Base-by-base conservation (phyloP, 2,888 invertebrate species). In the Strigamia transsilvanica region DNA sequence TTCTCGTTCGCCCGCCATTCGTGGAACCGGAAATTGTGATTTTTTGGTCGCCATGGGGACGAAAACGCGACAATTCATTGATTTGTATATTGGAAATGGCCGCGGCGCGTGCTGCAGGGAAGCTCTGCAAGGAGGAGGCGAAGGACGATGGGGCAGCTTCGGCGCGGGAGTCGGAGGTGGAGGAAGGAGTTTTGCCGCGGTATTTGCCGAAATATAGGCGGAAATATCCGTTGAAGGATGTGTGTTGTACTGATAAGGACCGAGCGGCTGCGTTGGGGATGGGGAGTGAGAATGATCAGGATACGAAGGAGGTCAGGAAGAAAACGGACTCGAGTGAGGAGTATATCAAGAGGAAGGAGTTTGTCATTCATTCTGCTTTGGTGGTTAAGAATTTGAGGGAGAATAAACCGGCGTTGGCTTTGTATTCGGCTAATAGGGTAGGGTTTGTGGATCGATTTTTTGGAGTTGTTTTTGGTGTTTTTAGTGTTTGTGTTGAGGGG, bases 211-310 rank as follows among this genome's bases (percentile, higher is more conserved):
- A 80, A 38, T 78, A 83, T 21, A 23, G 78, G n/a, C 21, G 83
- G 13, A 73, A 78, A 15, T 83, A 83, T 56, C 83, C 83, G 9
- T 73, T 56, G 13, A 83, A 80, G 21, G 80, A 82, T 21, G 42
- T 83, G 27, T 46, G 80, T n/a, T 96, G 95, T 86, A 96, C 95
- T 23, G 96, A 96, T 87, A 96, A 96, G 86, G 96, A 96, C 87
- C 90, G 96, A 7, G 96, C 96, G 0, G 96, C 96, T 0, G 95
- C 96, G 0, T 95, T 95, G 18, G 94, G 94, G 86, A 87, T 94
- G 91, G 94, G 94, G 0, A 93, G 92, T n/a, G 92, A 92, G 84
- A 96, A 96, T 87, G 96, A 96, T 84, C 96, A 96, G 82, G 85
- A 84, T 1, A 85, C 85, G 5, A 80, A 95, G 84, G 94, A 92